Base-by-base conservation (phyloP, 1,140 invertebrate species). In the Campoletis sonorensis region DNA sequence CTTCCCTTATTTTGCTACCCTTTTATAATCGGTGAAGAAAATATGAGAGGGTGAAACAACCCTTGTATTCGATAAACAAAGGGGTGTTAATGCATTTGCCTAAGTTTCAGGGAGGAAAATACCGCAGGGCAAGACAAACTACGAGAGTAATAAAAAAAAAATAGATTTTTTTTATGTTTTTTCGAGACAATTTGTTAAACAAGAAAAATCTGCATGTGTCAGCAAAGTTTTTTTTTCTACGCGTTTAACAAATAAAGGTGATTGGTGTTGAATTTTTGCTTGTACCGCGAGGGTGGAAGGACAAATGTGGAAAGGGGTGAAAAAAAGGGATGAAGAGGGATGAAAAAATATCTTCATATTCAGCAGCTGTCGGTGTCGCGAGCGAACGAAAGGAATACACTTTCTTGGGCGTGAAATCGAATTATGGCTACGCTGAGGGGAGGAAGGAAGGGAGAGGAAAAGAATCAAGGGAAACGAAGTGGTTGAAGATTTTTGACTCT, bases 51-150 rank as follows among this genome's bases (percentile, higher is more conserved):
- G 40, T 11, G 40, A 45, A 45, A 13, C 40, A 45, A 13, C 40
- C 40, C 40, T 13, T 45, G 54, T 5, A 10, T 58, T 58, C 49
- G 51, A 84, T 87, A 87, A 87, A 87, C 86, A 87, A 87, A 82
- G 72, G 81, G 80, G 84, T 82, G 85, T 86, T 86, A 87, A 87
- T 86, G 85, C 73, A 81, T 83, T 83, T 84, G 76, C 79, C 73
- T 84, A 61, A 80, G 67, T 73, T 64, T 49, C 18, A 61, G 26
- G 26, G 54, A 40, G 54, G 37, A 76, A 81, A 80, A 81, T 80
- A 26, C 79, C 33, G 72, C 23, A 40, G 51, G 30, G 45, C 71
- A 73, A 18, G 40, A 10, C 40, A 16, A 16, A 15, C 54, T 23
- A 16, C n/a, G 13, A 58, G 72, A 23, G 26, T 15, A 54, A 40